These are phyloP conservation scores for Trachelus troglodyta DNA, from an alignment of 2,888 invertebrate genomes.

Conservation along the genomic window DNA sequence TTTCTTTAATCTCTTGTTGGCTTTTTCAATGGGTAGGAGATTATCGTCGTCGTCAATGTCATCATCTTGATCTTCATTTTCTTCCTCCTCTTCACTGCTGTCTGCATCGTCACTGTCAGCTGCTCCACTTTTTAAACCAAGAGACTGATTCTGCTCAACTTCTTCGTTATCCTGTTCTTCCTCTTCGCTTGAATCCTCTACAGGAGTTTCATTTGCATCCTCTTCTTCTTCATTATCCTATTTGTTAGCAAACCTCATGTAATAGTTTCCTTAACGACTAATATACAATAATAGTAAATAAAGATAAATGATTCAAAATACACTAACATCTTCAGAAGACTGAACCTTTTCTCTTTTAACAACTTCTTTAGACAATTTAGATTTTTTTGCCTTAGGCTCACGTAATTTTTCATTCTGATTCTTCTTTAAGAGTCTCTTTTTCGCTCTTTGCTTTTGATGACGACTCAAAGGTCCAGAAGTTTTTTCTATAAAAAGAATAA, in stretches of 20 bases:
- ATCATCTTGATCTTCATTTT: slow-evolving; percentile 37
- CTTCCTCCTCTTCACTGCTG: slow-evolving; percentile 52
- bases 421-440: slow-evolving; percentile 68
- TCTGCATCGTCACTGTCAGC: slow-evolving; percentile 60
- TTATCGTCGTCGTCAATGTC: slow-evolving; percentile 71
- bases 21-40: slow-evolving; percentile 87
- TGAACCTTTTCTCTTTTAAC: slow-evolving; percentile 16
- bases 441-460: slow-evolving; percentile 76
- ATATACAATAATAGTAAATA: background rate
- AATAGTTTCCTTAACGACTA: background rate
- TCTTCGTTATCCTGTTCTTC: slow-evolving; percentile 62
- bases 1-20: slow-evolving; percentile 80
- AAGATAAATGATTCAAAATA: background rate
- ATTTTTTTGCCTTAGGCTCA: slow-evolving; percentile 27
- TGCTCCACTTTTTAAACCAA: slow-evolving; percentile 49
- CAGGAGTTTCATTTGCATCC: slow-evolving; percentile 11
- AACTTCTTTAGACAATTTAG: background rate
- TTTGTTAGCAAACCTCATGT: background rate
- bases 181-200: slow-evolving; percentile 24
- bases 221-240: slow-evolving; percentile 26
- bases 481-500: slow-evolving; percentile 60
- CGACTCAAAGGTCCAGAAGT: slow-evolving; percentile 73
- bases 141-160: slow-evolving; percentile 44
- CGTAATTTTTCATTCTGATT: slow-evolving; percentile 31
- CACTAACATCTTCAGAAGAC: slow-evolving; percentile 12